Conservation (phyloP, 2,797 vertebrate genomes). For the Oreochromis mossambicus region DNA sequence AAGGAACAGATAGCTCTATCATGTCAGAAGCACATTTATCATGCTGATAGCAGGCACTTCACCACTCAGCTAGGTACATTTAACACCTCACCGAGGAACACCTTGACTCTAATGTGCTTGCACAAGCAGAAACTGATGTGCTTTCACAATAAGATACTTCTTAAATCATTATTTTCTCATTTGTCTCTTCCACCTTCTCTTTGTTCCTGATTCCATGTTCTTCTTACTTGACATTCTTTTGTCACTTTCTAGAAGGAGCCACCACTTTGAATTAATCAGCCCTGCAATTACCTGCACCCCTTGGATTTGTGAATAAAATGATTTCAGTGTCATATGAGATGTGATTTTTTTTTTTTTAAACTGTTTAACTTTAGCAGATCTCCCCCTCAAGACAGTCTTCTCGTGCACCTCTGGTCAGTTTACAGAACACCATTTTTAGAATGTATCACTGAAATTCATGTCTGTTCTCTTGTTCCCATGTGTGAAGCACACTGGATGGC, state of each 20-base stretch:
- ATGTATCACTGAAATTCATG: rapidly evolving
- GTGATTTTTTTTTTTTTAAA: neutral
- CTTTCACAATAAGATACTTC: neutral
- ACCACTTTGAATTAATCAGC: neutral
- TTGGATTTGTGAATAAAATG: neutral
- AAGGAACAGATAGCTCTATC: neutral
- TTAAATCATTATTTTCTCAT: neutral
- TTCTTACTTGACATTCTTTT: neutral
- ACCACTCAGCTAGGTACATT: neutral
- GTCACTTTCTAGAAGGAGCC: neutral
- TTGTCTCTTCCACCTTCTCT: neutral
- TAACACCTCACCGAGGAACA: neutral
- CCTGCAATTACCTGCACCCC: neutral
- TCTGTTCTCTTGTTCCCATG: neutral
- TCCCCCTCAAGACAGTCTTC: neutral
- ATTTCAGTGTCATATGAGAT: neutral
- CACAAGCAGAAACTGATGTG: neutral
- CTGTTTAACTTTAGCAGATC: neutral
- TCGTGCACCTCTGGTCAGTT: neutral
- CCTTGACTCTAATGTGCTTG: neutral
- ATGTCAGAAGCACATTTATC: neutral
- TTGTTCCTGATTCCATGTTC: neutral
- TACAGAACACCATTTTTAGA: neutral
- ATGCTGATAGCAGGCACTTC: neutral
- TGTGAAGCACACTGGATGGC: neutral